Base-by-base conservation (phyloP, 2,888 invertebrate species). In the Bellardia pandia region DNA sequence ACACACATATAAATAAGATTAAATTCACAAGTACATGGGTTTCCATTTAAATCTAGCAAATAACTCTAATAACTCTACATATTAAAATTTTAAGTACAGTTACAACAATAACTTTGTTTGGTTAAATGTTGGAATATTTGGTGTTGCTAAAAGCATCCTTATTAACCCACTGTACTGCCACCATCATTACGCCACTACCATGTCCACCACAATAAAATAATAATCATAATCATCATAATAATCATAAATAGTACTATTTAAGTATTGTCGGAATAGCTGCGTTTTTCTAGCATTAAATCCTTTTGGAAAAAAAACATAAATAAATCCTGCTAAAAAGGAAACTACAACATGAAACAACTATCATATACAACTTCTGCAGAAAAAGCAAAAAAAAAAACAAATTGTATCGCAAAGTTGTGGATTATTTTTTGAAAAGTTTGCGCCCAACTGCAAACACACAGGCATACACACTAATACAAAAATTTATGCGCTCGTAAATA, bases 271-370 rank as follows among this genome's bases (percentile, higher is more conserved):
- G 76, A 64, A 77, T 33, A 53, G 71, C 8, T 77, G 71, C 76
- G 45, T 76, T 76, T 62, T 68, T 48, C 74, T 56, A 14, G 74
- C 68, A 82, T 76, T 76, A 68, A 75, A 79, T 16, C 8, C 56
- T 68, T 68, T 66, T 51, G 48, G 68, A n/a, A 42, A 3, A n/a
- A 51, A 62, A 60, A 68, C 7, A 0, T 30, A 4, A 45, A 66
- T 74, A 81, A 76, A 82, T 69, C 69, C 75, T 48, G 56, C 48
- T 66, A 48, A 60, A 80, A 60, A 42, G 82, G 82, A 69, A 83
- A 71, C 40, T 77, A 83, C 64, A 80, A 74, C 72, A 64, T 56
- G 37, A 45, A 76, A 69, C 53, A 72, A 62, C 83, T 69, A 37
- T 23, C 1, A 64, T 33, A 72, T 64, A 40, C 64, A 80, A 71